Percentiles rank a stretch among this genome's conserved stretches.
These are phyloP conservation scores for Nymphicus hollandicus DNA, from an alignment of 2,113 vertebrate genomes.

Conservation along the genomic window DNA sequence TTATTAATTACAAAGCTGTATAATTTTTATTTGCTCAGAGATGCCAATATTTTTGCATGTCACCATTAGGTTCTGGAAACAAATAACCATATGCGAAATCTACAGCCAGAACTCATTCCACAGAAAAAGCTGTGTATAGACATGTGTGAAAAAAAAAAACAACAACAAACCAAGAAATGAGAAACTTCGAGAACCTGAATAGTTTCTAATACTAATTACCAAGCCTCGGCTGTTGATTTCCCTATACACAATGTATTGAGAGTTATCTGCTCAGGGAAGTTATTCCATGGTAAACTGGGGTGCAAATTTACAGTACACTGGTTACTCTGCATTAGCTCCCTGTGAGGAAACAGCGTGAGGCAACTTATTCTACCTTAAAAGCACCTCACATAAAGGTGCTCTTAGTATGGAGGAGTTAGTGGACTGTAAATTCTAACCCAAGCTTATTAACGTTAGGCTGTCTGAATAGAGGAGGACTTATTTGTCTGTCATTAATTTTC, in stretches of 20 bases:
- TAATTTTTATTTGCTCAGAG: neutral
- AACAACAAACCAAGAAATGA: neutral
- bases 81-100: neutral
- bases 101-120: neutral
- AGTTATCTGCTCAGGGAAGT: neutral
- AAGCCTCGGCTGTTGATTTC: neutral
- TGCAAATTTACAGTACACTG: constrained; percentile 63
- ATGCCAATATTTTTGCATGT: neutral
- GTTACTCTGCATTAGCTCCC: constrained; percentile 60
- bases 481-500: constrained; percentile 41
- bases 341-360: constrained; percentile 55
- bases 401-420: constrained; percentile 40
- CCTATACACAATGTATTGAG: neutral
- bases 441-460: constrained; percentile 45
- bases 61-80: neutral
- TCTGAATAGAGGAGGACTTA: constrained; percentile 32
- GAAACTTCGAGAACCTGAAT: neutral
- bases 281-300: constrained; percentile 20
- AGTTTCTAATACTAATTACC: constrained; percentile 1
- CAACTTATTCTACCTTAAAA: constrained; percentile 51
- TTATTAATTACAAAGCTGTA: neutral
- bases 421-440: constrained; percentile 38
- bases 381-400: constrained; percentile 20
- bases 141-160: neutral
- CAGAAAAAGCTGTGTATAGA: neutral